Evolutionary conservation across 1,140 invertebrate genomes (phyloP), one percentile per base, ranked within the genome.

Genomic region (Platyura marginata): DNA sequence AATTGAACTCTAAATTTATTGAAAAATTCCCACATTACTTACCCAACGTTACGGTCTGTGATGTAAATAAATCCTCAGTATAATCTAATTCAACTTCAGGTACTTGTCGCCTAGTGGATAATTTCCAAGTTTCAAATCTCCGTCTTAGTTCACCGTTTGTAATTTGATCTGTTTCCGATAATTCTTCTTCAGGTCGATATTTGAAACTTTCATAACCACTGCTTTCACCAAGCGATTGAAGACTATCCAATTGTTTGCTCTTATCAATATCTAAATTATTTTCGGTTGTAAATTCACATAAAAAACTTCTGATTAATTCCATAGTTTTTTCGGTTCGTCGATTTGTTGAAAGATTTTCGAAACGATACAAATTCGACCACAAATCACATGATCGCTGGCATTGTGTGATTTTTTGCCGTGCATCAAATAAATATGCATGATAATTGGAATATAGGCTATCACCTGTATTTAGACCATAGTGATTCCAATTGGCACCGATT

Each of bases 191-290:
- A 1, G 68, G 57, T 49, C 75, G 76, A 47, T 75, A 71, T 45
- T 74, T 78, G 49, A 85, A 79, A 52, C 82, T 87, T 51, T 87
- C 82, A 50, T 87, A 87, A 21, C 81, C 83, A 56, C 81, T 86
- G 48, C 81, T 86, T 46, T 86, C 80, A 3, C 79, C 81, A 15
- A 79, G 66, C 0, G 81, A 87, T 35, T 74, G 71, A 37, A 80
- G 61, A 60, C 74, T 79, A 49, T 74, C 69, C 13, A 63, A 53
- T 40, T 64, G 55, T 48, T 68, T 67, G 25, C 57, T 62, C 34
- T 49, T 49, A 33, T 59, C 56, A 11, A 50, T 45, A 43, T 40
- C 21, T 13, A 20, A 16, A 13, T 15, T 16, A 13, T 22, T 21
- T n/a, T 38, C 44, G 9, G 18, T 18, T 6, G 8, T 40, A 11